A percentile compares a stretch with the other conserved stretches of the same genome.
phyloP scores from a whole-genome alignment of 2,888 invertebrate genomes.

The Perithous albicinctus region DNA sequence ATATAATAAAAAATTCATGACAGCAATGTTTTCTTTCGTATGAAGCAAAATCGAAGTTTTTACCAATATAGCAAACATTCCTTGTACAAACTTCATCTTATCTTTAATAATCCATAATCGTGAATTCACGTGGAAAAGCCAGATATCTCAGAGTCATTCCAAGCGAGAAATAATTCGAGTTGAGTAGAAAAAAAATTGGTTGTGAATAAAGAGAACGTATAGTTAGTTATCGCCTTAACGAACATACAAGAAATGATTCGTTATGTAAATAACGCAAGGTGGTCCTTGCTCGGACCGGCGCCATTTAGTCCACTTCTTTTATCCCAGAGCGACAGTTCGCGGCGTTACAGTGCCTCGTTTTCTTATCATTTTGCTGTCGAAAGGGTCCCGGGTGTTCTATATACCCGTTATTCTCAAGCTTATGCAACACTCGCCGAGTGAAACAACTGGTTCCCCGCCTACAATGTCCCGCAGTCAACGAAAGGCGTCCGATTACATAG shows the following conservation, averaged over 20 bases:
- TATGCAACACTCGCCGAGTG: slow-evolving; percentile 43
- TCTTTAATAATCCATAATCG: too few species aligned
- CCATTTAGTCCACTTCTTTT: slow-evolving; percentile 34
- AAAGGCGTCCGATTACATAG: slow-evolving; percentile 18
- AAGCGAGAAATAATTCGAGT: slow-evolving; percentile 25
- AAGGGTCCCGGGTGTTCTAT: slow-evolving; percentile 41
- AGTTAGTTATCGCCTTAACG: background rate
- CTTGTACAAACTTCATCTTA: too few species aligned
- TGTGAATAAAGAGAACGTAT: background rate
- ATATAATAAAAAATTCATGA: too few species aligned
- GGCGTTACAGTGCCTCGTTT: slow-evolving; percentile 25
- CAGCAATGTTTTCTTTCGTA: too few species aligned
- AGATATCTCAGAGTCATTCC: slow-evolving; percentile 32
- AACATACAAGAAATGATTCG: slow-evolving; percentile 1
- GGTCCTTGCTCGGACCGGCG: slow-evolving; percentile 43
- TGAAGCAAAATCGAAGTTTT: too few species aligned
- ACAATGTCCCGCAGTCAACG: background rate
- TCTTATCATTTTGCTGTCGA: slow-evolving; percentile 63
- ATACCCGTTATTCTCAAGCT: slow-evolving; percentile 57
- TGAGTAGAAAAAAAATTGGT: background rate
- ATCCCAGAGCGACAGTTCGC: background rate
- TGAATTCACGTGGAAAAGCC: too few species aligned
- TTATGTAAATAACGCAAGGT: slow-evolving; percentile 33
- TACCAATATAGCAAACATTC: too few species aligned
- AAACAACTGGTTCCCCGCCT: slow-evolving; percentile 37